Evolutionary conservation across 2,113 vertebrate species (phyloP), one percentile per base, ranked within the genome.

Genomic region (Corythaeola cristata): DNA sequence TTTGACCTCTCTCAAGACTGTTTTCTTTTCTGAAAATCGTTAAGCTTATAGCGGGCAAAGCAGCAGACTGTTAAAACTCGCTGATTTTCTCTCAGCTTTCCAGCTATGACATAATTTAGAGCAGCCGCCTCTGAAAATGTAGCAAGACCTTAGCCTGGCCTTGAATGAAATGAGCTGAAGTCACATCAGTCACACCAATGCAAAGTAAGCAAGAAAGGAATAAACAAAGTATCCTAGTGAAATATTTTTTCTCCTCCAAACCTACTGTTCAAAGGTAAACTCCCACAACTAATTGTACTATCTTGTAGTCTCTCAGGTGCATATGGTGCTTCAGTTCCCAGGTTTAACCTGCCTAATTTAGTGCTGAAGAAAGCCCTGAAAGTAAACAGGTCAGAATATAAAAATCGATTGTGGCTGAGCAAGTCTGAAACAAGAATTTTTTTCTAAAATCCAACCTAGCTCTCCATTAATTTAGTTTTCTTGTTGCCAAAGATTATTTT

Each of bases 101-200:
- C 90, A 96, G 83, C 73, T 86, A 93, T 90, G 86, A 94, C 80
- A 87, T 92, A 86, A 95, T 93, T 81, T 81, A 92, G 73, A 92
- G 86, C 83, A 92, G 69, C 35, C 21, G 30, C 56, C 55, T 85
- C 77, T 89, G 87, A 90, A 97, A 95, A 58, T 58, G 53, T 44
- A 90, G 17, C 33, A 92, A 89, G 81, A 85, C 27, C 60, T 89
- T 85, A 89, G 59, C 20, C 56, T 93, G 83, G 66, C 69, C 76
- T 94, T 58, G 56, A 92, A 81, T 75, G 27, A 89, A 95, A 85
- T 37, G 28, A 80, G 81, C 74, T 84, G 47, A 82, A 95, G 52
- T 89, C 76, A 84, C 4, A 14, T 74, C 73, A 78, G 77, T 87
- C 49, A 90, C 49, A 87, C 58, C 66, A 80, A n/a, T 66, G 41